Evolutionary conservation across 2,888 invertebrate species (phyloP).

Genomic region (Orchesella flavescens): DNA sequence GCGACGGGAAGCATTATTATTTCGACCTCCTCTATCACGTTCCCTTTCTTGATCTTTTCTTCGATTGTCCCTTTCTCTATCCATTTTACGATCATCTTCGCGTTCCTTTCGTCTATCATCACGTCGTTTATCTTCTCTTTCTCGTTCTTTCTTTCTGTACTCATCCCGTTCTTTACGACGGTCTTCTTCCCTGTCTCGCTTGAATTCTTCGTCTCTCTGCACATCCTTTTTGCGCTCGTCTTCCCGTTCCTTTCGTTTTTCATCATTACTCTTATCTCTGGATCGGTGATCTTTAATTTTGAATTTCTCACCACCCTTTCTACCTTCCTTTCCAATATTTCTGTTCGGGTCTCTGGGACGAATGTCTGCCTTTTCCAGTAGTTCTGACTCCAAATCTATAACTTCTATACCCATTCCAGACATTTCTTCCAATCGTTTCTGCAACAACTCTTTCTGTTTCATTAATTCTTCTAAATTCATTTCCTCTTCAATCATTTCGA

Average conservation of each 20-base stretch:
- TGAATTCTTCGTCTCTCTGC: conserved; percentile 58
- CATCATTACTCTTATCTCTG: conserved; percentile 53
- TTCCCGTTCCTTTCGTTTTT: conserved; percentile 62
- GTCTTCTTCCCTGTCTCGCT: conserved; percentile 73
- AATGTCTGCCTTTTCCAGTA: conserved; percentile 25
- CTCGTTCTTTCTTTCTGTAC: conserved; percentile 57
- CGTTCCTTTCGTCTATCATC: conserved; percentile 72
- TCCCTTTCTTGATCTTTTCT: conserved; percentile 54
- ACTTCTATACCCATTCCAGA: conserved; percentile 10
- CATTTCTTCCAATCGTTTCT: conserved; percentile 63
- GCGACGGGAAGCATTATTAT: conserved; percentile 69
- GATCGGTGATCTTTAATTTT: conserved; percentile 25
- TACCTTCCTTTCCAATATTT: conserved; percentile 11
- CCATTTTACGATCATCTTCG: conserved; percentile 69
- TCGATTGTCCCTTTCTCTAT: conserved; percentile 56
- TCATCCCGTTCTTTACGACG: conserved; percentile 55
- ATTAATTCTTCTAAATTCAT: conserved; percentile 90
- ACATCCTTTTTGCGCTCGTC: conserved; percentile 65
- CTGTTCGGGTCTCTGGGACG: conserved; percentile 40
- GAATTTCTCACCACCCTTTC: conserved; percentile 58
- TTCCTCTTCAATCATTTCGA: conserved; percentile 80
- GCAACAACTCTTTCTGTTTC: conserved; percentile 84
- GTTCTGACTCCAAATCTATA: neutral
- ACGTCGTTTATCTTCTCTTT: conserved; percentile 71
- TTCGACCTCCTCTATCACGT: conserved; percentile 65